A percentile compares a stretch with the other conserved stretches of the same genome.
These are phyloP conservation scores for Rhinella marina DNA, from an alignment of 2,797 vertebrate genomes.

Conservation along the genomic window DNA sequence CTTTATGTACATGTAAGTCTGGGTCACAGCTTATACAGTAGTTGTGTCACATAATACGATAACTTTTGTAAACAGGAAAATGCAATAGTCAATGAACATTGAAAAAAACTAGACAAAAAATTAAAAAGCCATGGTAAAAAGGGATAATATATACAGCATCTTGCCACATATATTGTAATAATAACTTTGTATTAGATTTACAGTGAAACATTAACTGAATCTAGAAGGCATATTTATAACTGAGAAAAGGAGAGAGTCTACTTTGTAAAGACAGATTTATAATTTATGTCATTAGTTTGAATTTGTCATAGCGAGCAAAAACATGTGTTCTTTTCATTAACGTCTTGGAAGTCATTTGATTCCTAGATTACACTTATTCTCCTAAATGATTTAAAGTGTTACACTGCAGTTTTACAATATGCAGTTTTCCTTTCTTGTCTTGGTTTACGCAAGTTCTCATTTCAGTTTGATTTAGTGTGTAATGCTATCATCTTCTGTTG, in stretches of 20 bases:
- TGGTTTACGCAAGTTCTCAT: slow-evolving; percentile 2
- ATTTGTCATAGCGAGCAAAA: slow-evolving; percentile 35
- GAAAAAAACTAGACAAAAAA: too few species aligned
- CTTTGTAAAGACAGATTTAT: background rate
- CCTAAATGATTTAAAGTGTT: slow-evolving; percentile 36
- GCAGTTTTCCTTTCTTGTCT: slow-evolving; percentile 2
- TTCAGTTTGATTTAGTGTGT: slow-evolving; percentile 34
- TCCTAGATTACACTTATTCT: slow-evolving; percentile 2
- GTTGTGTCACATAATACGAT: too few species aligned
- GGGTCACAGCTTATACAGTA: too few species aligned
- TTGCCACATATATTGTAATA: background rate
- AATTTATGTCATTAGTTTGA: background rate
- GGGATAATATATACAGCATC: background rate
- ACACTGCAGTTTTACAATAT: background rate
- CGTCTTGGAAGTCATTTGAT: slow-evolving; percentile 14
- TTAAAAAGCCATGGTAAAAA: background rate
- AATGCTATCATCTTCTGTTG: slow-evolving; percentile 8
- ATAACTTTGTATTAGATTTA: background rate
- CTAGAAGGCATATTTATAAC: background rate
- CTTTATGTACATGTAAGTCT: too few species aligned
- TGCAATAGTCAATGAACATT: too few species aligned
- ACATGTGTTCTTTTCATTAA: slow-evolving; percentile 46
- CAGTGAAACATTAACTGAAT: background rate
- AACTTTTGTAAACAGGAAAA: too few species aligned
- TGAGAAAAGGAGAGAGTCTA: background rate